phyloP scores from a whole-genome alignment of 2,888 invertebrate species.

The Stegana nigrithorax region DNA sequence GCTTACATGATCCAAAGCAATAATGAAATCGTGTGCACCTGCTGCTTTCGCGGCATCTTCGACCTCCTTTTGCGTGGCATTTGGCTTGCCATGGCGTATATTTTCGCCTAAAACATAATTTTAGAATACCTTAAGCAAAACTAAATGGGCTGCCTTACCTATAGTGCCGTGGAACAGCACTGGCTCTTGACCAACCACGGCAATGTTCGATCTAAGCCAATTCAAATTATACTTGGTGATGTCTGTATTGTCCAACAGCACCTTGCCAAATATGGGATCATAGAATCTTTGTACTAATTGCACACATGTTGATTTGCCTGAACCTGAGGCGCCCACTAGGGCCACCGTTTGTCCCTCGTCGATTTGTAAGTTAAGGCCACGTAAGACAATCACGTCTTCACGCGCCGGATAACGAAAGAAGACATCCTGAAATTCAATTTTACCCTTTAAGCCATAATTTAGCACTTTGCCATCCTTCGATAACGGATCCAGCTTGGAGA shows the following conservation, averaged over 20 bases:
- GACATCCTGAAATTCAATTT: conserved; percentile 77
- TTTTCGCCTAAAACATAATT: conserved; percentile 67
- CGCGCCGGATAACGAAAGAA: conserved; percentile 81
- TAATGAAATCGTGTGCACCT: conserved; percentile 81
- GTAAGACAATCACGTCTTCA: conserved; percentile 76
- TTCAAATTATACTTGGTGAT: conserved; percentile 77
- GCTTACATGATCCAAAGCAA: conserved; percentile 76
- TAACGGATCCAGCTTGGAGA: conserved; percentile 78
- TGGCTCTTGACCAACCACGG: conserved; percentile 89
- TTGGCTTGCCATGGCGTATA: conserved; percentile 79
- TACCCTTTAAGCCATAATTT: conserved; percentile 71
- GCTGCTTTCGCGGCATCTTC: conserved; percentile 78
- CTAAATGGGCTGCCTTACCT: too few species aligned
- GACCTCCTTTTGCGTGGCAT: conserved; percentile 76
- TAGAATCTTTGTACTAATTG: conserved; percentile 78
- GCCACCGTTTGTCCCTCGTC: conserved; percentile 77
- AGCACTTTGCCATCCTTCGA: conserved; percentile 75
- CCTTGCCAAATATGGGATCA: conserved; percentile 72
- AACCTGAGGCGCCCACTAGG: conserved; percentile 79
- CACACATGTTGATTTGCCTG: conserved; percentile 85
- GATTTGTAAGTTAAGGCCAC: conserved; percentile 74
- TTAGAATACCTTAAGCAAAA: too few species aligned
- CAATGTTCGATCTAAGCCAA: conserved; percentile 81
- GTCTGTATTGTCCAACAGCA: conserved; percentile 74
- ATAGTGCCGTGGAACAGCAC: conserved; percentile 85